Evolutionary conservation across 2,113 vertebrate genomes (phyloP), one percentile per base, ranked within the genome.

Genomic region (Myotis yumanensis): DNA sequence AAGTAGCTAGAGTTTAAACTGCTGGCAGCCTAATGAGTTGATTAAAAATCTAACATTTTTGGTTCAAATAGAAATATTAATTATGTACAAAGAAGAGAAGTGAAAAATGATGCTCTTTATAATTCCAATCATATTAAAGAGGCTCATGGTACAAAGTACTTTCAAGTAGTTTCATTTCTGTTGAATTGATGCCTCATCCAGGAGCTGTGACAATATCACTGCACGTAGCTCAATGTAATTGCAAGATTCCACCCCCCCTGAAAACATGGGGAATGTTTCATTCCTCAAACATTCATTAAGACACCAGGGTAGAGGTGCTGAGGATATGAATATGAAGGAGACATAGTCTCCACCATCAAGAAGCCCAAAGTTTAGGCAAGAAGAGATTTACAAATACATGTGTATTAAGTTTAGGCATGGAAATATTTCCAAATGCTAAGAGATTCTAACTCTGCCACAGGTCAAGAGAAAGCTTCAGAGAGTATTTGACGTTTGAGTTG

Each of bases 1-100:
- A 87, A 91, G 35, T 43, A 85, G n/a, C 77, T 92, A 77, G 48
- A 76, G 15, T 80, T 96, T 86, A 72, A 75, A 92, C 28, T 90
- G 32, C 25, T 85, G 28, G 28, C 62, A 51, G n/a, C 14, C 73
- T 77, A 12, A 35, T n/a, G 25, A 73, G 22, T 43, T 77, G 62
- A 77, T 86, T 90, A 35, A 66, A 64, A 89, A 25, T 82, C 23
- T 71, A 79, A 52, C 30, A 95, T 81, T 94, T 93, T 54, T 82
- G 40, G 23, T 71, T 89, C 59, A 91, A 90, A 93, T 57, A 59
- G 32, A 81, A 77, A 91, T 91, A 52, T 91, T 94, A 81, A 81
- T 96, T 93, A 64, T 59, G 81, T 92, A 3, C 46, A 72, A 62
- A 54, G 25, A 30, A 92, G 30, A 14, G 11, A 87, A 90, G 37